Conservation (phyloP, 2,888 invertebrate species). For the Himalopsyche japonica region DNA sequence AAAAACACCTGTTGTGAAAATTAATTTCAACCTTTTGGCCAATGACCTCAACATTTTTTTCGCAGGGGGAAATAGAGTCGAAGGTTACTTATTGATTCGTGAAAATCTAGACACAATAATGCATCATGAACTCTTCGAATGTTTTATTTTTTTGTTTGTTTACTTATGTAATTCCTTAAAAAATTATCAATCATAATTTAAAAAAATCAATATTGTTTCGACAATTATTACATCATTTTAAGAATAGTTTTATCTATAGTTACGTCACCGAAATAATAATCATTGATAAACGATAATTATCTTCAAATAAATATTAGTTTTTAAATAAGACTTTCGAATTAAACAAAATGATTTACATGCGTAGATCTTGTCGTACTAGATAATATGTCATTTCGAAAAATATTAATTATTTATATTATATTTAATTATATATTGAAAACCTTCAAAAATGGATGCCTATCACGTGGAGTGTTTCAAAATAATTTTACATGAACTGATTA, state of each 20-base stretch:
- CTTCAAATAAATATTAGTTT: not conserved
- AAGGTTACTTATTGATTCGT: not conserved
- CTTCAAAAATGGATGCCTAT: no score
- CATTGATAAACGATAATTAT: not conserved
- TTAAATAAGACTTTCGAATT: no score
- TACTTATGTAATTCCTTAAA: not conserved
- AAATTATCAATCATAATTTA: not conserved
- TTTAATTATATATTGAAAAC: no score
- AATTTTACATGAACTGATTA: no score
- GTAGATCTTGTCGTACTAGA: no score
- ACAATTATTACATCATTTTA: not conserved
- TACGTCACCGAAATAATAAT: not conserved
- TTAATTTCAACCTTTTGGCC: not conserved
- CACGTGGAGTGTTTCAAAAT: no score
- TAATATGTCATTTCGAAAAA: no score
- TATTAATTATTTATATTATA: no score
- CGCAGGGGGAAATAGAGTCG: not conserved
- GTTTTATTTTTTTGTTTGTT: not conserved
- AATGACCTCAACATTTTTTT: not conserved
- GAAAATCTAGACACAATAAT: not conserved
- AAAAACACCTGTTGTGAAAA: not conserved
- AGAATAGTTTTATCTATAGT: not conserved
- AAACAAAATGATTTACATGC: no score
- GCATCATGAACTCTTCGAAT: not conserved
- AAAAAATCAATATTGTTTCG: not conserved